Percentiles rank a stretch among this genome's conserved stretches.
Conservation (phyloP, 1,140 invertebrate genomes). For the Periplaneta americana region DNA sequence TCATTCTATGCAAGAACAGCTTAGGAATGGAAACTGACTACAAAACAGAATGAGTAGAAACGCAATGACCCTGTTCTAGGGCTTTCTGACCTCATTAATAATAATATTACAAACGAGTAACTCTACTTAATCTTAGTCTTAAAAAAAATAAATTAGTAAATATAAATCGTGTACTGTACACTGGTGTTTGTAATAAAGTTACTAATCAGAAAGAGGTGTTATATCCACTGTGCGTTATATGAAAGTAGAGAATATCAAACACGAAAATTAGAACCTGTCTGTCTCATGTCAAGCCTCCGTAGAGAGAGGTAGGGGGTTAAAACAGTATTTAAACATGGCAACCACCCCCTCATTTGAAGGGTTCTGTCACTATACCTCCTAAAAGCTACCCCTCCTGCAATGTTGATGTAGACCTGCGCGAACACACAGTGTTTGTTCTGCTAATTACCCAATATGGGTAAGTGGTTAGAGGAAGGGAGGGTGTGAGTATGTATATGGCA, state of each 20-base stretch:
- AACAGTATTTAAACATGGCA: not conserved
- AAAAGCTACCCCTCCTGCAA: not conserved
- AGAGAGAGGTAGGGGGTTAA: not conserved
- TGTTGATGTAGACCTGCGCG: not conserved
- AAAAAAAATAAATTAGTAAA: too few relatives aligned
- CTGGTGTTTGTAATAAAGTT: not conserved
- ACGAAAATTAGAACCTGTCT: not conserved
- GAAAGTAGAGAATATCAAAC: not conserved
- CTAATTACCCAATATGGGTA: not conserved
- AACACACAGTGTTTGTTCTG: not conserved
- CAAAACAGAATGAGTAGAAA: too few relatives aligned
- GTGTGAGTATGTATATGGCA: not conserved
- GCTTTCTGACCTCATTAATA: too few relatives aligned
- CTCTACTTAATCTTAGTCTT: too few relatives aligned
- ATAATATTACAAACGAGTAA: too few relatives aligned
- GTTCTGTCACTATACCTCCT: not conserved
- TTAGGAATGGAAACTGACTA: too few relatives aligned
- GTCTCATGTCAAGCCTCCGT: not conserved
- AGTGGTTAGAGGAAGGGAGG: not conserved
- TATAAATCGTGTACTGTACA: too few relatives aligned
- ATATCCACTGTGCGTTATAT: not conserved
- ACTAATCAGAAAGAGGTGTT: not conserved
- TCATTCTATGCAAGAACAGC: too few relatives aligned
- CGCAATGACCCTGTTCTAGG: too few relatives aligned
- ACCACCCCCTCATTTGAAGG: not conserved